Conservation (phyloP, 2,113 vertebrate species). For the Spea bombifrons region DNA sequence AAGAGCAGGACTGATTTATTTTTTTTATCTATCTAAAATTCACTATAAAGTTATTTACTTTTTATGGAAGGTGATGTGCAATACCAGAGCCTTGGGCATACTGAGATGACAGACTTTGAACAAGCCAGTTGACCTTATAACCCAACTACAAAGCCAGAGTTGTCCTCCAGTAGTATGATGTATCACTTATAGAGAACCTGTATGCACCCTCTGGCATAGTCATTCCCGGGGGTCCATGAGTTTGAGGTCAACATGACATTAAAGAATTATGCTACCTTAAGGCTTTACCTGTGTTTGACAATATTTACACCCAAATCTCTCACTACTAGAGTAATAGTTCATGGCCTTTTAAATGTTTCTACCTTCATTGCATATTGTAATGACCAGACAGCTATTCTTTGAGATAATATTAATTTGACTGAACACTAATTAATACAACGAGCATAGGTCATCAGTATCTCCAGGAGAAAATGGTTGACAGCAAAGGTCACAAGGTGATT, state of each 20-base stretch:
- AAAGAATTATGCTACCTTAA: neutral
- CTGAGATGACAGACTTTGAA: neutral
- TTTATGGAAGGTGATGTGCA: neutral
- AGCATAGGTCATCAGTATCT: no score
- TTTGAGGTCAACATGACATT: slow-evolving; percentile 13
- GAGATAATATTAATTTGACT: no score
- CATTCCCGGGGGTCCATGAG: neutral
- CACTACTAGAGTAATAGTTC: neutral
- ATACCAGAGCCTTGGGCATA: neutral
- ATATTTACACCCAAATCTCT: neutral
- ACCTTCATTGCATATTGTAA: neutral
- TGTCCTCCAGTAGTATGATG: slow-evolving; percentile 6
- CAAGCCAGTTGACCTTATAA: neutral
- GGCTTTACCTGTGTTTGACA: neutral
- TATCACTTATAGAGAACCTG: slow-evolving; percentile 8
- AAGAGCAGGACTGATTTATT: neutral
- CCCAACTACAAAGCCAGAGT: slow-evolving; percentile 13
- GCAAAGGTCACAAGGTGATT: no score
- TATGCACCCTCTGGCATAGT: slow-evolving; percentile 13
- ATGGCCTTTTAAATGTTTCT: neutral
- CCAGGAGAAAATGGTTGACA: no score
- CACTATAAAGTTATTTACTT: neutral
- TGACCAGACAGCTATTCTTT: neutral
- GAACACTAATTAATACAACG: no score
- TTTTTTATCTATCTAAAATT: neutral